A percentile compares a stretch with the other conserved stretches of the same genome.
Evolutionary conservation across 53 echinoderm and acorn worm genomes (phyloP).

Genomic region (Astropecten irregularis): DNA sequence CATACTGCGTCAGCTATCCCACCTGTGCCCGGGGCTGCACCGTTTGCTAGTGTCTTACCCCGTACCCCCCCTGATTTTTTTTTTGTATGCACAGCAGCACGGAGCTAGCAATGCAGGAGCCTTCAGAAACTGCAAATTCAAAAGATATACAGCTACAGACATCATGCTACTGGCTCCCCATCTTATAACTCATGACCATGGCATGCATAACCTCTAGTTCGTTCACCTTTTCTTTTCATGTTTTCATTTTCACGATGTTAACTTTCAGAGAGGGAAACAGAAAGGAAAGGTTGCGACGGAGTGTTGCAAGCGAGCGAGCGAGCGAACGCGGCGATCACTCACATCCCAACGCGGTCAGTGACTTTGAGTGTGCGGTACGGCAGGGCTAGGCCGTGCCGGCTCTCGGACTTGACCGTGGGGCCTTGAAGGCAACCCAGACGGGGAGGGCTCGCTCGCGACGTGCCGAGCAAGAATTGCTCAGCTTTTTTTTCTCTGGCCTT

Average conservation of each 20-base stretch:
- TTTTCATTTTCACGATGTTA: conserved; percentile 27
- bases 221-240: conserved; percentile 40
- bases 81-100: too few relatives aligned
- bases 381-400: background rate
- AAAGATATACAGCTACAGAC: conserved; percentile 31
- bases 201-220: conserved; percentile 53
- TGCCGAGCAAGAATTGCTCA: background rate
- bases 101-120: conserved; percentile 10
- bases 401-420: conserved; percentile 34
- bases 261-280: too few relatives aligned
- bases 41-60: conserved; percentile 16
- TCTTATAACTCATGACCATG: conserved; percentile 9
- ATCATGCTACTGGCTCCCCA: background rate
- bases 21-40: conserved; percentile 24
- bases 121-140: conserved; percentile 54
- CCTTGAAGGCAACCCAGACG: conserved; percentile 2
- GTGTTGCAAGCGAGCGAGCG: too few relatives aligned
- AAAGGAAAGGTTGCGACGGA: background rate
- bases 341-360: conserved; percentile 43
- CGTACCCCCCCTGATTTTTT: background rate
- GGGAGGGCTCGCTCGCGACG: conserved; percentile 22
- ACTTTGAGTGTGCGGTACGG: background rate
- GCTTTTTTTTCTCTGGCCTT: conserved; percentile 23
- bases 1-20: conserved; percentile 42
- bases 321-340: too few relatives aligned